These are phyloP conservation scores for Lepidocyrtinus sp. DNA, from an alignment of 2,888 invertebrate species.

Conservation along the genomic window DNA sequence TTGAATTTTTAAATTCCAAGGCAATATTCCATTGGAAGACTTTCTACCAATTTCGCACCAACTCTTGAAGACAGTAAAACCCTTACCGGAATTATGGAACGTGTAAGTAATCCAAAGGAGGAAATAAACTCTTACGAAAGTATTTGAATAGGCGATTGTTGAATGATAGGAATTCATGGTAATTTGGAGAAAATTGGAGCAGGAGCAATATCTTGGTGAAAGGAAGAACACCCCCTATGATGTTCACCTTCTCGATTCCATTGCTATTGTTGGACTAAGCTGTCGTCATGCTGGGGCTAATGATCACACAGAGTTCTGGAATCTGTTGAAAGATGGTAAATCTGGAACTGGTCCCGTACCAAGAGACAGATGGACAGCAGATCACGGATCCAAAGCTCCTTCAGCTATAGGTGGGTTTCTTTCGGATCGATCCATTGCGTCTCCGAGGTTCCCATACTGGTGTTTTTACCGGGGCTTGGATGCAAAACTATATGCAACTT, in stretches of 20 bases:
- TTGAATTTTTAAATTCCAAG: conserved; percentile 11
- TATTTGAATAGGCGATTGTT: too few relatives aligned
- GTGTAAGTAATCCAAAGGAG: too few relatives aligned
- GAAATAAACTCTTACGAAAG: too few relatives aligned
- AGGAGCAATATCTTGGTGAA: too few relatives aligned
- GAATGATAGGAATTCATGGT: too few relatives aligned
- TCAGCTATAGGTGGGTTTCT: conserved; percentile 44
- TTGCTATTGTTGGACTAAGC: conserved; percentile 48
- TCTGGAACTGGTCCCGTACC: conserved; percentile 32
- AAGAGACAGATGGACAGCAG: conserved; percentile 31
- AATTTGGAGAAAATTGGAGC: too few relatives aligned
- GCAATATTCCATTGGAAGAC: conserved; percentile 23
- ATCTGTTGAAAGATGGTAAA: conserved; percentile 25
- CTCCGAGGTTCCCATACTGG: conserved; percentile 27
- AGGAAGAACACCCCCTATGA: too few relatives aligned
- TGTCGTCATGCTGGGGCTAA: conserved; percentile 34
- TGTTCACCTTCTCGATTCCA: conserved; percentile 36
- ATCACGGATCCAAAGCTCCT: conserved; percentile 28
- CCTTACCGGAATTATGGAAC: background rate
- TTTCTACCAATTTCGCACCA: background rate
- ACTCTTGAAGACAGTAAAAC: background rate
- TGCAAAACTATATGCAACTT: conserved; percentile 39
- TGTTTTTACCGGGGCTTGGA: conserved; percentile 44
- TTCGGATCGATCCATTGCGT: conserved; percentile 17
- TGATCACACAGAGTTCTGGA: conserved; percentile 36